Percentiles rank a stretch among this genome's conserved stretches.
These are phyloP conservation scores for Cyanoderma ruficeps DNA, from an alignment of 2,113 vertebrate genomes.

Conservation along the genomic window DNA sequence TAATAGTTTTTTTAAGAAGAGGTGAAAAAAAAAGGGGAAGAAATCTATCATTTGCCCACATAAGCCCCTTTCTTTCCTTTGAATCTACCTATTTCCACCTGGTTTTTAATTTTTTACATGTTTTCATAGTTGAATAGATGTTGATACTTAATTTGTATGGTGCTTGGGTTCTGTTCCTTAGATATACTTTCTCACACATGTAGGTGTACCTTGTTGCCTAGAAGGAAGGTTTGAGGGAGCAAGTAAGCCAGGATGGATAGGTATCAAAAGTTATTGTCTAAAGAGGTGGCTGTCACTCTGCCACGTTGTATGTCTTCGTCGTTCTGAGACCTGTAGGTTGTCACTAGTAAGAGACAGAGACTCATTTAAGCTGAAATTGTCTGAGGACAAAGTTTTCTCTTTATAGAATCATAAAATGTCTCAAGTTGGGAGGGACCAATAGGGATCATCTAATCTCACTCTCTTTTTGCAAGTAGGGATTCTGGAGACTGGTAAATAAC, in stretches of 20 bases:
- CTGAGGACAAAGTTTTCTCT: not conserved
- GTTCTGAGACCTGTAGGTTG: not conserved
- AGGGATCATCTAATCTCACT: not conserved
- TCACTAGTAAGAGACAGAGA: not conserved
- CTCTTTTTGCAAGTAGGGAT: not conserved
- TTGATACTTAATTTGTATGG: not conserved
- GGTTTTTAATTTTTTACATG: not conserved
- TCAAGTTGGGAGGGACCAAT: not conserved
- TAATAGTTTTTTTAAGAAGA: not conserved
- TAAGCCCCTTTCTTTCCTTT: not conserved
- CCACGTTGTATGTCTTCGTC: accelerated
- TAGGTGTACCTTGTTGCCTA: not conserved
- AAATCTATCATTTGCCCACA: not conserved
- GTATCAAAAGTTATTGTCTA: not conserved
- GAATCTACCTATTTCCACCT: not conserved
- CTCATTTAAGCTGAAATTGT: not conserved
- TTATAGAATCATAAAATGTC: not conserved
- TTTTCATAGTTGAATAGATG: not conserved
- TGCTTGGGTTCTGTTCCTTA: not conserved
- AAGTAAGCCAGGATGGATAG: not conserved
- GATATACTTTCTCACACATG: not conserved
- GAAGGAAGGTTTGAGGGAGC: not conserved
- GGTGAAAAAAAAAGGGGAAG: not conserved
- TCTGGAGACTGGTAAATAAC: not conserved
- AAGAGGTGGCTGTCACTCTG: not conserved